phyloP scores from a whole-genome alignment of 2,797 vertebrate genomes.

The Falco rusticolus region DNA sequence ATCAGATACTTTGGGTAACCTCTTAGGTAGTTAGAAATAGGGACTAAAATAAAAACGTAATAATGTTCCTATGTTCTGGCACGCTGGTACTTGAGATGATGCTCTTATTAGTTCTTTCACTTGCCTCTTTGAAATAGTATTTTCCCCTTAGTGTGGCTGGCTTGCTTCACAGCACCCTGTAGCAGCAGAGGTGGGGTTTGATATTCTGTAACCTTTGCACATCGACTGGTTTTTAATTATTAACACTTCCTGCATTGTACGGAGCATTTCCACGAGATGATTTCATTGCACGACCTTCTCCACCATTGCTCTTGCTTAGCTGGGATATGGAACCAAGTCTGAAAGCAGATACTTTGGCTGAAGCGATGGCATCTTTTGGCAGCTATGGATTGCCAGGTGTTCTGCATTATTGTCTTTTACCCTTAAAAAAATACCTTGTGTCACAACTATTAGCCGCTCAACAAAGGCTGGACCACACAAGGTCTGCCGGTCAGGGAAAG shows the following conservation, averaged over 20 bases:
- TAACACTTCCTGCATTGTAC: background rate
- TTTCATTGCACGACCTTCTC: background rate
- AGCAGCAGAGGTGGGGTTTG: background rate
- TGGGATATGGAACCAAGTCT: background rate
- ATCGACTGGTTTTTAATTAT: background rate
- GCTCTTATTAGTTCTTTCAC: background rate
- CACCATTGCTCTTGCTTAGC: background rate
- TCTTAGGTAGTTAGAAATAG: background rate
- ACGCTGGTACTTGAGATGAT: background rate
- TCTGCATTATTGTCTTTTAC: constrained; percentile 56
- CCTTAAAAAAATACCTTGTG: constrained; percentile 31
- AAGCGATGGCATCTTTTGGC: constrained; percentile 49
- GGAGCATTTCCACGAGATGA: background rate
- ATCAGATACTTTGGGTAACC: background rate
- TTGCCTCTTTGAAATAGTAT: background rate
- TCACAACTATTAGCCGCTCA: background rate
- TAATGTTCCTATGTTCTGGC: background rate
- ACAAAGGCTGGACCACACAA: constrained; percentile 41
- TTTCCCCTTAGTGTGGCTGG: background rate
- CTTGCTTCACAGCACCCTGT: background rate
- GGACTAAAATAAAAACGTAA: background rate
- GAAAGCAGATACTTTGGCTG: constrained; percentile 46
- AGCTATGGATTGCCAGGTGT: constrained; percentile 45
- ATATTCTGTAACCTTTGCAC: background rate
- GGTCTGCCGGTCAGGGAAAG: constrained; percentile 8